phyloP scores from a whole-genome alignment of 2,113 vertebrate species.

The Carlito syrichta region DNA sequence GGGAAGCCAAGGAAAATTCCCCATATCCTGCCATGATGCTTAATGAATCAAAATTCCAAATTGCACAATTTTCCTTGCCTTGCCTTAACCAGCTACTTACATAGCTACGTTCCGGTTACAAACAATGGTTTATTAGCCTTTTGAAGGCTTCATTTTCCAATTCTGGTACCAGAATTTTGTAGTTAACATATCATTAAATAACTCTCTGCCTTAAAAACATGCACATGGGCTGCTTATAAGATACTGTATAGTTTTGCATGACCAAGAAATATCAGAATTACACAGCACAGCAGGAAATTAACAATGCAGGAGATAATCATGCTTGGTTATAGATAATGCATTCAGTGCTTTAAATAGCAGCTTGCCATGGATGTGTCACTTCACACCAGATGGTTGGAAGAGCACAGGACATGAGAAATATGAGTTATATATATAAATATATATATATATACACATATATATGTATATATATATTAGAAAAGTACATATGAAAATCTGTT shows the following conservation, averaged over 20 bases:
- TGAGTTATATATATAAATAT: not conserved
- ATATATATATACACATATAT: too few species aligned
- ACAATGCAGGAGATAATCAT: conserved; percentile 69
- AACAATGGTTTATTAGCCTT: not conserved
- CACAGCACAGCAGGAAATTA: conserved; percentile 66
- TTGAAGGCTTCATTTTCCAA: not conserved
- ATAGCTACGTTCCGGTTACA: not conserved
- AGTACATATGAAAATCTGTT: conserved; percentile 57
- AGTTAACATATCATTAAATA: not conserved
- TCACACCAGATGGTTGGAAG: conserved; percentile 80
- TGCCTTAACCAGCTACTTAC: not conserved
- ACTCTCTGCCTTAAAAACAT: not conserved
- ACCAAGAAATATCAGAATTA: conserved; percentile 65
- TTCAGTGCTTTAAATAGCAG: conserved; percentile 73
- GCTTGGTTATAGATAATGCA: conserved; percentile 69
- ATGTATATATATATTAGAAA: conserved; percentile 33
- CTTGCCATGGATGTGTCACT: conserved; percentile 77
- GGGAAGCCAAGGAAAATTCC: not conserved
- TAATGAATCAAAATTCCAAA: conserved; percentile 11
- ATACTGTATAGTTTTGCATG: conserved; percentile 8
- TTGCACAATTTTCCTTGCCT: not conserved
- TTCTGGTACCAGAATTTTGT: not conserved
- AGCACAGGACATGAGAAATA: conserved; percentile 73
- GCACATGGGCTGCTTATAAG: not conserved
- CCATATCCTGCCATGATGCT: not conserved